Conservation (phyloP, 2,888 invertebrate species). For the Epiblema foenella region DNA sequence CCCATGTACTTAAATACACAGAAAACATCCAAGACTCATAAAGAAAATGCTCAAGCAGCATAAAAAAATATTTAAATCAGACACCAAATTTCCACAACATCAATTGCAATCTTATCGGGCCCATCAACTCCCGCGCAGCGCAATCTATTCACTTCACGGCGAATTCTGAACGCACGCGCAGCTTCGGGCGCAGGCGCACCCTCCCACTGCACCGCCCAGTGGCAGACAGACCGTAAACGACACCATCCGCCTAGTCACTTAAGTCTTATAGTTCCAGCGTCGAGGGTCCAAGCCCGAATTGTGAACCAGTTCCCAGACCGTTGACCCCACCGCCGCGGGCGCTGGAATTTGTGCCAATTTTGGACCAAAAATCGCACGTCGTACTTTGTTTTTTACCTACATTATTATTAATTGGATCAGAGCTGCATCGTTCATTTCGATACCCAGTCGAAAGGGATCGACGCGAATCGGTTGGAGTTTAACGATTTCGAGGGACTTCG, state of each 20-base stretch:
- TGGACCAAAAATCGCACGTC: conserved; percentile 77
- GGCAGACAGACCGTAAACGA: conserved; percentile 45
- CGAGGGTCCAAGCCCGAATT: conserved; percentile 55
- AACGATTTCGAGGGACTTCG: conserved; percentile 64
- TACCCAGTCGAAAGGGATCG: conserved; percentile 55
- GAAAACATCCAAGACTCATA: neutral
- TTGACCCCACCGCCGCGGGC: conserved; percentile 64
- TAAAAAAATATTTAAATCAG: no score
- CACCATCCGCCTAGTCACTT: neutral
- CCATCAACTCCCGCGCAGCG: conserved; percentile 29
- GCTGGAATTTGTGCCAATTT: conserved; percentile 77
- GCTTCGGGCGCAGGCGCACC: conserved; percentile 31
- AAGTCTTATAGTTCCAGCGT: neutral
- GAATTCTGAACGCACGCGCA: conserved; percentile 26
- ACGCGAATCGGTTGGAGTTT: conserved; percentile 57
- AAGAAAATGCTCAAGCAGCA: no score
- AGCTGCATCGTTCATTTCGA: conserved; percentile 53
- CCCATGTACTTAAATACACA: neutral
- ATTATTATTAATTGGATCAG: conserved; percentile 83
- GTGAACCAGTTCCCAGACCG: conserved; percentile 70
- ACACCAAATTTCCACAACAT: conserved; percentile 24
- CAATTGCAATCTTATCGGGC: conserved; percentile 31
- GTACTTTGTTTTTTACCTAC: conserved; percentile 76
- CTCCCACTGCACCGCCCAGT: conserved; percentile 47
- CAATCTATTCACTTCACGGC: conserved; percentile 29